Percentiles rank a stretch among this genome's conserved stretches.
Conservation (phyloP, 1,140 invertebrate species). For the Drosophila rhopaloa region DNA sequence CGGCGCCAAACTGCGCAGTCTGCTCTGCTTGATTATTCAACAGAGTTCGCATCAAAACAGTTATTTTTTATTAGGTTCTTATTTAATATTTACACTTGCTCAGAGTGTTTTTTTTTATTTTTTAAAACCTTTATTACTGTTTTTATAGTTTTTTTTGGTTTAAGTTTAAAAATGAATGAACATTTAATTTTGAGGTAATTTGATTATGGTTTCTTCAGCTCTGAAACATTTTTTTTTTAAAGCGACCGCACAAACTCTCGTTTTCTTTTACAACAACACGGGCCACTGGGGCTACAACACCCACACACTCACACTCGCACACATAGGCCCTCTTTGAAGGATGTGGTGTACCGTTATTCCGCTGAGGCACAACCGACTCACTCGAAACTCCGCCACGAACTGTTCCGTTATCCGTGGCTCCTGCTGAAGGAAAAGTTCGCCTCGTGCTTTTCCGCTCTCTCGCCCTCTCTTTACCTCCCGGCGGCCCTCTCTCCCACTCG, state of each 20-base stretch:
- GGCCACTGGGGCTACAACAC: conserved; percentile 14
- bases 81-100: neutral
- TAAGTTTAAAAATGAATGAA: neutral
- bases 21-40: conserved; percentile 67
- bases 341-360: conserved; percentile 24
- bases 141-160: too few relatives aligned
- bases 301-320: conserved; percentile 21
- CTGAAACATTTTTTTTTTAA: conserved; percentile 21
- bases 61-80: neutral
- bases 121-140: neutral
- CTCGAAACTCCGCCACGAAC: conserved; percentile 77
- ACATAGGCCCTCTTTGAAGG: conserved; percentile 14
- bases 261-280: conserved; percentile 43
- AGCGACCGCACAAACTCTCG: conserved; percentile 47
- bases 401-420: conserved; percentile 59
- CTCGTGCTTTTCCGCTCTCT: conserved; percentile 28
- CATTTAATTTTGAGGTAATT: conserved; percentile 2
- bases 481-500: conserved; percentile 19
- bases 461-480: conserved; percentile 6
- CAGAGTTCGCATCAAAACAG: conserved; percentile 27
- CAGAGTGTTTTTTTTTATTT: neutral
- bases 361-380: conserved; percentile 68
- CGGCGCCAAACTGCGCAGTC: conserved; percentile 75
- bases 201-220: neutral
- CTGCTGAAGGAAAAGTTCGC: conserved; percentile 26